These are phyloP conservation scores for Psittacula echo DNA, from an alignment of 2,797 vertebrate species.

Conservation along the genomic window DNA sequence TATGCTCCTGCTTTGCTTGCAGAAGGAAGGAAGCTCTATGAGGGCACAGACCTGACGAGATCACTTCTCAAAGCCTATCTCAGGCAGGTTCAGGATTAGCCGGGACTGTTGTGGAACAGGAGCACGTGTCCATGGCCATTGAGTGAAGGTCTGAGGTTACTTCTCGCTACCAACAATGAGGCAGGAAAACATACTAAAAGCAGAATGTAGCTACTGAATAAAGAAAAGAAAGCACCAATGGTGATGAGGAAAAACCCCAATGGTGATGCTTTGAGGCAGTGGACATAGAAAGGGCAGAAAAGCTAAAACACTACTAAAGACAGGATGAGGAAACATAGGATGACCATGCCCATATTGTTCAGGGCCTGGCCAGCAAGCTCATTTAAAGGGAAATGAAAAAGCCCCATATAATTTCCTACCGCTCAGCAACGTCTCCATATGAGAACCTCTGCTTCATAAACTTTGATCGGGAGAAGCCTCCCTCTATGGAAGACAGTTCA, in stretches of 20 bases:
- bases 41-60: background rate
- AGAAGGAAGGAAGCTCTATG: background rate
- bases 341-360: constrained; percentile 20
- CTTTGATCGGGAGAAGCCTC: constrained; percentile 54
- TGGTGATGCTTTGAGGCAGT: background rate
- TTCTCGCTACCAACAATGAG: background rate
- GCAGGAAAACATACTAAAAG: background rate
- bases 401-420: constrained; percentile 59
- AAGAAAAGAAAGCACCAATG: background rate
- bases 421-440: constrained; percentile 58
- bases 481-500: constrained; percentile 50
- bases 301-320: background rate
- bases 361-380: constrained; percentile 32
- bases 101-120: background rate
- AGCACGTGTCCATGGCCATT: background rate
- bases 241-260: background rate
- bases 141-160: background rate
- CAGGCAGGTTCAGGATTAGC: background rate
- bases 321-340: constrained; percentile 35
- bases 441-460: constrained; percentile 63
- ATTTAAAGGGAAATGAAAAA: constrained; percentile 67
- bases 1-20: background rate
- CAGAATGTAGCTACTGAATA: background rate
- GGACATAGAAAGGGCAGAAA: background rate
- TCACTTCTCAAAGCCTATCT: background rate